phyloP scores from a whole-genome alignment of 2,888 invertebrate genomes.

The Hypomecis atomaria region DNA sequence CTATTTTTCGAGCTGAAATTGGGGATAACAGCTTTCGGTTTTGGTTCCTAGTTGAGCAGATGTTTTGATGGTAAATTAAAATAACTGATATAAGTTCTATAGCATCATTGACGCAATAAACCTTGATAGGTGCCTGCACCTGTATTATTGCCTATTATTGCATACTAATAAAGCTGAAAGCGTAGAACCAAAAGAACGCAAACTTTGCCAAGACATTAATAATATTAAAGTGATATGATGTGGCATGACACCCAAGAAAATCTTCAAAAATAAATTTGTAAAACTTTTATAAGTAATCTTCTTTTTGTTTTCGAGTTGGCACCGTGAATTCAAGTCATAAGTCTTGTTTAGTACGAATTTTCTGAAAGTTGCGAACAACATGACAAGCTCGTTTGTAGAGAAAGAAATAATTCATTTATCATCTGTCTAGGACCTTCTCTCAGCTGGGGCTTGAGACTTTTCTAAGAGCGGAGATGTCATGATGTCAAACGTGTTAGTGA shows the following conservation, averaged over 20 bases:
- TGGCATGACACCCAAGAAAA: neutral
- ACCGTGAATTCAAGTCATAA: conserved; percentile 2
- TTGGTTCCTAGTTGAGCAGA: no score
- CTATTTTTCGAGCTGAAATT: no score
- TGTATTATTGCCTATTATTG: no score
- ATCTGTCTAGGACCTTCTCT: conserved; percentile 10
- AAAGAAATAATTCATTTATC: conserved; percentile 21
- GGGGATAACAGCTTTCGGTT: no score
- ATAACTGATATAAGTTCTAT: no score
- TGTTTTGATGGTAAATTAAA: no score
- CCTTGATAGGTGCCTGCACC: no score
- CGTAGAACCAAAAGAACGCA: no score
- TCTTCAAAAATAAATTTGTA: neutral
- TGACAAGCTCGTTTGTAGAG: conserved; percentile 4
- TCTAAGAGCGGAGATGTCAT: conserved; percentile 2
- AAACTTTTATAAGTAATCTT: neutral
- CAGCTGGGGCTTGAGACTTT: conserved; percentile 15
- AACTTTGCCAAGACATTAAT: neutral
- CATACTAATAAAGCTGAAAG: no score
- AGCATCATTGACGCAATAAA: no score
- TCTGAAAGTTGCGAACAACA: conserved; percentile 9
- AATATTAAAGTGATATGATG: neutral
- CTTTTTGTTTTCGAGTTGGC: neutral
- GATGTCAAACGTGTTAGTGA: conserved; percentile 32
- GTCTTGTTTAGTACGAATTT: conserved; percentile 12